A percentile compares a stretch with the other conserved stretches of the same genome.
Conservation (phyloP, 2,113 vertebrate genomes). For the Coregonus clupeaformis region DNA sequence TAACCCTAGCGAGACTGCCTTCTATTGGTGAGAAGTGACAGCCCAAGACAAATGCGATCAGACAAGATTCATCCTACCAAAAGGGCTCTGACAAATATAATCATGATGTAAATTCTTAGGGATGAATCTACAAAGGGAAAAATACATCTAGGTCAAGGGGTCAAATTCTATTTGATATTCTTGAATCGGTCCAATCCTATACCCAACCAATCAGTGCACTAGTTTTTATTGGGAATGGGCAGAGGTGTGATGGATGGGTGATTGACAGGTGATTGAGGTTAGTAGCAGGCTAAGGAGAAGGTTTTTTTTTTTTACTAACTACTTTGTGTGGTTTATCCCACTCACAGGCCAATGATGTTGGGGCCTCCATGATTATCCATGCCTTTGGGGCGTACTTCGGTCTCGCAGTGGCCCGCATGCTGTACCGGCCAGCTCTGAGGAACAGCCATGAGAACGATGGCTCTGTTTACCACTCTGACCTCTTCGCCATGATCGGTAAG, state of each 20-base stretch:
- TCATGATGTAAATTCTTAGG: not conserved
- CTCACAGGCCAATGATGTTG: conserved; percentile 84
- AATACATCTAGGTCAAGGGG: not conserved
- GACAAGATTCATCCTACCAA: too few species aligned
- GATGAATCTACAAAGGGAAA: not conserved
- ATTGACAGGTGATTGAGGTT: too few species aligned
- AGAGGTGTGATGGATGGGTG: too few species aligned
- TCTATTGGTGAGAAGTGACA: too few species aligned
- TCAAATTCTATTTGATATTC: too few species aligned
- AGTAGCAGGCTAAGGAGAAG: too few species aligned
- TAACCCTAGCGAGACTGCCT: too few species aligned
- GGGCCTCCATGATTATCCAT: conserved; percentile 96
- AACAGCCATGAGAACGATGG: conserved; percentile 82
- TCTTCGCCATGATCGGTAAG: conserved; percentile 97
- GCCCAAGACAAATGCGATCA: too few species aligned
- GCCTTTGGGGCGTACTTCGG: conserved; percentile 95
- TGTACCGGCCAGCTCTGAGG: conserved; percentile 81
- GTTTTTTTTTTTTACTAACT: not conserved
- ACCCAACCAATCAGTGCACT: too few species aligned
- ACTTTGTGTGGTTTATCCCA: not conserved
- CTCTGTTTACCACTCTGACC: conserved; percentile 88
- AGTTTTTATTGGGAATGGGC: too few species aligned
- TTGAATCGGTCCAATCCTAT: too few species aligned
- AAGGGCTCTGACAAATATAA: too few species aligned
- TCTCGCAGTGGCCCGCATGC: conserved; percentile 79